Percentiles rank a stretch among this genome's conserved stretches.
phyloP scores from a whole-genome alignment of 2,113 vertebrate genomes.

The Brevimyrus niger region DNA sequence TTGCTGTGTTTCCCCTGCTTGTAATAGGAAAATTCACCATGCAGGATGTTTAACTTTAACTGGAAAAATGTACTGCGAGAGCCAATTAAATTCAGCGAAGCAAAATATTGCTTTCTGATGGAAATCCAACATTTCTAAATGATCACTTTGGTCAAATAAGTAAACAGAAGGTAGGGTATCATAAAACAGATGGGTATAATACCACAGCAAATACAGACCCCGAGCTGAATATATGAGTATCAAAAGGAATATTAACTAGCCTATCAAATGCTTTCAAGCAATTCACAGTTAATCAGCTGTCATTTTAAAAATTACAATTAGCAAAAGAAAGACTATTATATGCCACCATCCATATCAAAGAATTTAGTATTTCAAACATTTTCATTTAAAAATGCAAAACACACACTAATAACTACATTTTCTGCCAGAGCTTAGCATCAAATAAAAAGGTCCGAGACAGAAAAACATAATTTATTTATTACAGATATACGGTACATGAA shows the following conservation, averaged over 20 bases:
- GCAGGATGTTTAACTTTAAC: neutral
- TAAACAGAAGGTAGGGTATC: neutral
- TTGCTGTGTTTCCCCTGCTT: neutral
- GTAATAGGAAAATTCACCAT: neutral
- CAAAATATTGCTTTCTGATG: neutral
- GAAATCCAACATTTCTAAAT: conserved; percentile 1
- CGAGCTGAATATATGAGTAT: neutral
- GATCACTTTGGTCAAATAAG: neutral
- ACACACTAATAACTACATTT: neutral
- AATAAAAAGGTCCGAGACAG: conserved; percentile 33
- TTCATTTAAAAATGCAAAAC: neutral
- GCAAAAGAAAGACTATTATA: neutral
- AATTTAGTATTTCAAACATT: neutral
- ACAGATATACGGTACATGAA: conserved; percentile 23
- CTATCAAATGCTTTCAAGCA: neutral
- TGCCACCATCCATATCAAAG: neutral
- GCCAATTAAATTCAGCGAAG: neutral
- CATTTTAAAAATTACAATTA: neutral
- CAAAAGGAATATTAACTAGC: neutral
- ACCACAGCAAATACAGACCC: neutral
- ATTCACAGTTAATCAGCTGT: neutral
- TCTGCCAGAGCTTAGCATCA: neutral
- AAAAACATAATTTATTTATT: conserved; percentile 35
- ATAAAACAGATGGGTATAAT: neutral
- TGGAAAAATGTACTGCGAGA: neutral